phyloP scores from a whole-genome alignment of 2,888 invertebrate genomes.

The Acleris cristana region DNA sequence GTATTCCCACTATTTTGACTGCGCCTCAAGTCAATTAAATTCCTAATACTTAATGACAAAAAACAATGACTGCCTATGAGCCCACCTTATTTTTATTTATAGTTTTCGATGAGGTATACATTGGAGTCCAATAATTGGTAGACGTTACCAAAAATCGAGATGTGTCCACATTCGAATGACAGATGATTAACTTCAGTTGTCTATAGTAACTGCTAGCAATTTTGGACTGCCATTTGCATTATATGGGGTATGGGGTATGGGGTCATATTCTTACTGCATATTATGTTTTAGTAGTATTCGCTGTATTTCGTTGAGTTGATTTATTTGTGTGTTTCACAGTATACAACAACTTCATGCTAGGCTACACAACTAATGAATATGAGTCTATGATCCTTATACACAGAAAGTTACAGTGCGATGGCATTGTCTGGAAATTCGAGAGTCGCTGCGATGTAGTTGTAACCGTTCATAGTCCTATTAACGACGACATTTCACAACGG shows the following conservation, averaged over 20 bases:
- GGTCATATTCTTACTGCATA: not conserved
- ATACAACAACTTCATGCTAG: conserved; percentile 30
- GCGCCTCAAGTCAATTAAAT: too few relatives aligned
- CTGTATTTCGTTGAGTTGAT: not conserved
- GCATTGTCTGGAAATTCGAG: conserved; percentile 24
- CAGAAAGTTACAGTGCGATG: conserved; percentile 18
- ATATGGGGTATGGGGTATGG: not conserved
- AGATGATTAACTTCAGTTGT: too few relatives aligned
- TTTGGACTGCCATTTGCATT: not conserved
- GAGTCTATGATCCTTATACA: conserved; percentile 14
- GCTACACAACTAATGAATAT: conserved; percentile 9
- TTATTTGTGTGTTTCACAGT: conserved; percentile 9
- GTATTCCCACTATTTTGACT: too few relatives aligned
- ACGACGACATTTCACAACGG: conserved; percentile 10
- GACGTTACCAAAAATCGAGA: not conserved
- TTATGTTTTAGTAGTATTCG: not conserved
- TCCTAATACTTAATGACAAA: not conserved
- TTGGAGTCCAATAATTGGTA: not conserved
- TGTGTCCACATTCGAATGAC: not conserved
- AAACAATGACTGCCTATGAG: not conserved
- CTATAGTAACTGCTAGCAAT: not conserved
- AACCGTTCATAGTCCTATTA: not conserved
- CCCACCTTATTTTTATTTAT: not conserved
- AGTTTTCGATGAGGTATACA: not conserved
- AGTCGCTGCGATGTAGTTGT: conserved; percentile 2